Conservation (phyloP, 2,888 invertebrate species). For the Galerucella pusilla region DNA sequence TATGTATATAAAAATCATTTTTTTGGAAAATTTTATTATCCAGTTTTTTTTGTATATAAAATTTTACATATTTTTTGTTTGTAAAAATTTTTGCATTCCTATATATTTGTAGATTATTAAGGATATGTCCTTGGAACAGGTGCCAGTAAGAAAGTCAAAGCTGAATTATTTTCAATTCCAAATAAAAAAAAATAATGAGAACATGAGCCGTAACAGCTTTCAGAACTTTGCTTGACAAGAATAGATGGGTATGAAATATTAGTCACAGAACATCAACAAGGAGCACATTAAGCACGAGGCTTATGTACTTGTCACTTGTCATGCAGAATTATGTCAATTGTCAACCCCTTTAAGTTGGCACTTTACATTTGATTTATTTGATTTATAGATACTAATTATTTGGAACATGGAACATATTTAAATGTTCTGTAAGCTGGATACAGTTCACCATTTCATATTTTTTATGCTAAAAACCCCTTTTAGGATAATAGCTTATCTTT, state of each 20-base stretch:
- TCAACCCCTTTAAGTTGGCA: too few relatives aligned
- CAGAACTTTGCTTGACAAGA: background rate
- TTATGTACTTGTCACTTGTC: background rate
- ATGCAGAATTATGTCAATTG: too few relatives aligned
- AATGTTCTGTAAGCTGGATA: background rate
- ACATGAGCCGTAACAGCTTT: background rate
- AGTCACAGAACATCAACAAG: too few relatives aligned
- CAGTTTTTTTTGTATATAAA: conserved; percentile 39
- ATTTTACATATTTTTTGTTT: conserved; percentile 27
- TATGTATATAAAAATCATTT: conserved; percentile 13
- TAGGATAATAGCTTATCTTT: conserved; percentile 34
- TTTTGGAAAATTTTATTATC: conserved; percentile 10
- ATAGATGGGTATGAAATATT: background rate
- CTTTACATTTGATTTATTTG: too few relatives aligned
- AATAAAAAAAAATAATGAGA: conserved; percentile 36
- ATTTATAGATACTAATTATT: too few relatives aligned
- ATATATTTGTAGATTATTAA: conserved; percentile 40
- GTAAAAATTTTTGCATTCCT: conserved; percentile 44
- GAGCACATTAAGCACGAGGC: too few relatives aligned
- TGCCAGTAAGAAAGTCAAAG: conserved; percentile 56
- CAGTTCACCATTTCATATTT: conserved; percentile 18
- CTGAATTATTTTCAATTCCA: conserved; percentile 43
- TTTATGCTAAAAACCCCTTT: conserved; percentile 43
- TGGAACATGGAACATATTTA: background rate
- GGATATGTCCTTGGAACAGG: conserved; percentile 51